Base-by-base conservation (phyloP, 2,113 vertebrate species). In the Apistogramma diplotaenia region DNA sequence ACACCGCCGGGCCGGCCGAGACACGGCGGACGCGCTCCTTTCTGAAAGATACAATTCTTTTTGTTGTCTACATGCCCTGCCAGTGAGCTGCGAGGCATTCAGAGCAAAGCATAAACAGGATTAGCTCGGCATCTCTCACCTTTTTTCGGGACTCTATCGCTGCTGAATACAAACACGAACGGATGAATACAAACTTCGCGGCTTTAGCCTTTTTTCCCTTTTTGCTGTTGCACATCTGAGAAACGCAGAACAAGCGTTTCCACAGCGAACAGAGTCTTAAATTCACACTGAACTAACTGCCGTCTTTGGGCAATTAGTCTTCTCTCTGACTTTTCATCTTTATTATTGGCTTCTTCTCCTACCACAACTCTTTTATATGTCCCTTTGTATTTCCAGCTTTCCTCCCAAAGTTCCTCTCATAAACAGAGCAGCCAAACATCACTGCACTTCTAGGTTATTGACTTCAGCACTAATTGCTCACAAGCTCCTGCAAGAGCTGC, bases 391-490 rank as follows among this genome's bases (percentile, higher is more conserved):
- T 85, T n/a, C n/a, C 27, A 59, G 70, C 76, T 72, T 87, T 76
- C 61, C 43, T 61, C 78, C 21, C 35, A 37, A 33, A 31, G 67
- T 73, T 78, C 31, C 15, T 73, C 54, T 79, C 40, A 70, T 51
- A 88, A 84, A 83, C 43, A 74, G n/a, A 82, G 31, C 67, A 67
- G 58, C 84, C 70, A 77, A 89, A 86, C 82, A 91, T 90, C 83
- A 85, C 76, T 53, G 37, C 49, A 56, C 53, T 79, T 89, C 82
- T 49, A 23, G n/a, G 76, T 86, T 86, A 91, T 82, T 89, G 86
- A 93, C 92, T 90, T 90, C 35, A 73, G 35, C 56, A 60, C 86
- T 92, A 93, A 95, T 95, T 93, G 94, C 79, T 83, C 87, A 90
- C 80, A 92, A 89, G 70, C 58, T 84, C 62, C 55, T 82, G 56